These are phyloP conservation scores for Hofmannophila pseudospretella DNA, from an alignment of 2,888 invertebrate genomes.

Conservation along the genomic window DNA sequence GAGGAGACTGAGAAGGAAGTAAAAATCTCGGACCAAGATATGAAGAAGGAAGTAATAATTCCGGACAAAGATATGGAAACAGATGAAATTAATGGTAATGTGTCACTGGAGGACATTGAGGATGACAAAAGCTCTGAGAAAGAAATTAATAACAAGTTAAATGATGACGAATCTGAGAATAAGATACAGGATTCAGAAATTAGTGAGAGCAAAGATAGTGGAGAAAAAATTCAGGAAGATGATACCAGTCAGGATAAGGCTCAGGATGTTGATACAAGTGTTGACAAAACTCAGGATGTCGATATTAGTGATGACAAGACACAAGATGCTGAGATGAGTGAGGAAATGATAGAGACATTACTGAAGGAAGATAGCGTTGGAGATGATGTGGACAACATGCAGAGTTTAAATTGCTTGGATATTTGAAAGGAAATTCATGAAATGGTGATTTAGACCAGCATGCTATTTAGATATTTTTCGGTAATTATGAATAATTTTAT, in stretches of 20 bases:
- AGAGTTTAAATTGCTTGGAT: constrained; percentile 21
- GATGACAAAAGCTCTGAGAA: background rate
- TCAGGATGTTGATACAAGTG: background rate
- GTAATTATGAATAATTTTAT: background rate
- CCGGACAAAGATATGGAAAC: constrained; percentile 1
- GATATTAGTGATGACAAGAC: constrained; percentile 19
- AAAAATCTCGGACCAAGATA: background rate
- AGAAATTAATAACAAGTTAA: too few species aligned
- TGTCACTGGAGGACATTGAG: too few species aligned
- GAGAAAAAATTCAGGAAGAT: too few species aligned
- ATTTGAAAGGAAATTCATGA: constrained; percentile 18
- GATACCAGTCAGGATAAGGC: background rate
- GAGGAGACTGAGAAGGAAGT: too few species aligned
- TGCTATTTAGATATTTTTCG: background rate
- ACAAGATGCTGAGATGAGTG: constrained; percentile 51
- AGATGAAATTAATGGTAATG: background rate
- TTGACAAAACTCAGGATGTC: constrained; percentile 1
- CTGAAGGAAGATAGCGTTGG: constrained; percentile 43
- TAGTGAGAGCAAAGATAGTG: background rate
- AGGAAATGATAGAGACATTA: constrained; percentile 53
- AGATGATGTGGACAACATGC: constrained; percentile 17
- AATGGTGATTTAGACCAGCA: background rate
- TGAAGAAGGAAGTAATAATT: background rate
- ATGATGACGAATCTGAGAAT: background rate
- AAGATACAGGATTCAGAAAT: constrained; percentile 1